phyloP scores from a whole-genome alignment of 2,888 invertebrate species.

The Embidobia sp. region DNA sequence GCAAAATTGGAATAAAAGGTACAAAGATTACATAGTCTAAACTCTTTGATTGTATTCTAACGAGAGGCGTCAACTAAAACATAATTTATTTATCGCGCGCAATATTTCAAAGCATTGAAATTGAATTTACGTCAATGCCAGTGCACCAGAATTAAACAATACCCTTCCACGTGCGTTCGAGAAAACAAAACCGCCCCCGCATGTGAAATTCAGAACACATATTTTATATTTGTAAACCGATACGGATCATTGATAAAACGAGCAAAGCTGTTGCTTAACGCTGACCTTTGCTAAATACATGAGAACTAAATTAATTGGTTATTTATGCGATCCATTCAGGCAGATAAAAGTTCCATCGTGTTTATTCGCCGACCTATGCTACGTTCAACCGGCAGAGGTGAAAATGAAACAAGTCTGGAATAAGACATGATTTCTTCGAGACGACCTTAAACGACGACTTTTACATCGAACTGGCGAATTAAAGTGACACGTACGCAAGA shows the following conservation, averaged over 20 bases:
- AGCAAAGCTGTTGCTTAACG: slow-evolving; percentile 24
- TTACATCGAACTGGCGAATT: slow-evolving; percentile 30
- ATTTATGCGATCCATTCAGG: slow-evolving; percentile 50
- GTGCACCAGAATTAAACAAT: no score
- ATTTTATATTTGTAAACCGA: slow-evolving; percentile 39
- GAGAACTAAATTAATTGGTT: slow-evolving; percentile 60
- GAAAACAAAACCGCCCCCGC: slow-evolving; percentile 7
- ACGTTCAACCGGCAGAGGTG: slow-evolving; percentile 29
- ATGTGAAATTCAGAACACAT: slow-evolving; percentile 21
- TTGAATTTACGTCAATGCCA: no score
- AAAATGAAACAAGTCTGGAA: slow-evolving; percentile 58
- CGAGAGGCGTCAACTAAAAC: no score
- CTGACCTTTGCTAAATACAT: slow-evolving; percentile 48
- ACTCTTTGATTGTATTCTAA: no score
- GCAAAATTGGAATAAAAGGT: no score
- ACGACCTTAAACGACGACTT: slow-evolving; percentile 56
- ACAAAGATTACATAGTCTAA: no score
- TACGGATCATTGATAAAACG: slow-evolving; percentile 34
- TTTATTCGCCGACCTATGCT: slow-evolving; percentile 39
- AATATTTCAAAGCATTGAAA: no score
- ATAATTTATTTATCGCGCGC: no score
- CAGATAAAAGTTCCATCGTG: slow-evolving; percentile 53
- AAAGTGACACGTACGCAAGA: slow-evolving; percentile 33
- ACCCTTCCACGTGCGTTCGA: no score
- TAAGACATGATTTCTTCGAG: slow-evolving; percentile 50